These are phyloP conservation scores for Stenchaetothrips biformis DNA, from an alignment of 2,888 invertebrate genomes.

Conservation along the genomic window DNA sequence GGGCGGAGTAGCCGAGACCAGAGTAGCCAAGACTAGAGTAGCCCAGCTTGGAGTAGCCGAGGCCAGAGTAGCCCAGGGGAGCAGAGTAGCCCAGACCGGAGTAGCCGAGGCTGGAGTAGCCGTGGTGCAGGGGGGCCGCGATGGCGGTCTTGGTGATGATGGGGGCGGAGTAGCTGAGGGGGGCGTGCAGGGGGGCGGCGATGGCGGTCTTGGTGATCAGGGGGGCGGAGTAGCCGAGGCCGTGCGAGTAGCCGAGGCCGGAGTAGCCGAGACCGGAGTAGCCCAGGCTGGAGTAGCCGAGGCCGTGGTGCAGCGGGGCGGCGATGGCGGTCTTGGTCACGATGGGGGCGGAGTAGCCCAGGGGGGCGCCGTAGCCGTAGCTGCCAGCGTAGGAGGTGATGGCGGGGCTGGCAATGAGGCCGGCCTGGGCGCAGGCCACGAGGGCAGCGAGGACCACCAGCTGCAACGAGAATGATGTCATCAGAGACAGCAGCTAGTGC, in stretches of 20 bases:
- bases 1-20: neutral
- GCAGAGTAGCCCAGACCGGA: neutral
- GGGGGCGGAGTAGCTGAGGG: neutral
- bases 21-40: neutral
- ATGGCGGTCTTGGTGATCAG: neutral
- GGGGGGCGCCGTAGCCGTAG: slow-evolving; percentile 6
- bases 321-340: neutral
- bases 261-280: neutral
- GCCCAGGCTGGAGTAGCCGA: neutral
- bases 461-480: neutral
- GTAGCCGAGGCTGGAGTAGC: neutral
- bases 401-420: neutral
- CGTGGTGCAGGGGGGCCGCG: neutral
- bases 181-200: neutral
- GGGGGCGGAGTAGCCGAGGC: neutral
- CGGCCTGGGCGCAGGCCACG: neutral
- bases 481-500: neutral
- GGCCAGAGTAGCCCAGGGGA: neutral
- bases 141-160: neutral
- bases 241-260: neutral
- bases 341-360: neutral
- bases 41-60: slow-evolving; percentile 5
- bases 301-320: neutral
- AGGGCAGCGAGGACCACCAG: neutral
- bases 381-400: neutral